Evolutionary conservation across 2,797 vertebrate species (phyloP), one percentile per base, ranked within the genome.

Genomic region (Geotrypetes seraphini): DNA sequence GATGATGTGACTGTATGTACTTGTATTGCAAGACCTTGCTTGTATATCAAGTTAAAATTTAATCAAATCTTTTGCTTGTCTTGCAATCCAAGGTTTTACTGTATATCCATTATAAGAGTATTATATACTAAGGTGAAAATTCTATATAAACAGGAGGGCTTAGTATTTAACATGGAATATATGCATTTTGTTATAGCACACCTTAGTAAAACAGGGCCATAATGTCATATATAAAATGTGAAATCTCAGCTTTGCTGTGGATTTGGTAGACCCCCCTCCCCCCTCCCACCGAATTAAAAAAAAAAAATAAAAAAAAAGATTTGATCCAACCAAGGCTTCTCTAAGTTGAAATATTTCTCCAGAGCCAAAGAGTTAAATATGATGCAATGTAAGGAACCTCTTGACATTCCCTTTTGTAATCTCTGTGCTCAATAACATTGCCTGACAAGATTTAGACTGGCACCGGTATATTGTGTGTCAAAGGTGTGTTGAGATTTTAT

Each of bases 381-480:
- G 43, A 50, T 41, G 41, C 20, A 25, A 17, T 37, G 13, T 1
- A 1, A 29, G 28, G 43, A 54, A 41, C 14, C 10, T 39, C 51
- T 56, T 53, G 32, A 52, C 29, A 56, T 42, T 53, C 15, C 18
- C 53, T 46, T 57, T 42, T 29, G 27, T 45, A 42, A 45, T 58
- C 69, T 70, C 64, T 38, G 28, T 58, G 18, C 33, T 47, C 53
- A 47, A 31, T 60, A 67, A 53, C 32, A 64, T 68, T 42, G 41
- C 30, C 36, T 44, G 43, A 47, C 31, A 55, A 53, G 34, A 55
- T 60, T 63, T 63, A 60, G 53, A 54, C 50, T 50, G 42, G 43
- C 63, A 66, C 27, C 49, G 70, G 43, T 67, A 39, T 51, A 69
- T 61, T 70, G 43, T 66, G 63, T 71, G 61, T 63, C 67, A 77